A percentile compares a stretch with the other conserved stretches of the same genome.
Evolutionary conservation across 2,797 vertebrate species (phyloP).

Genomic region (Hybognathus amarus): DNA sequence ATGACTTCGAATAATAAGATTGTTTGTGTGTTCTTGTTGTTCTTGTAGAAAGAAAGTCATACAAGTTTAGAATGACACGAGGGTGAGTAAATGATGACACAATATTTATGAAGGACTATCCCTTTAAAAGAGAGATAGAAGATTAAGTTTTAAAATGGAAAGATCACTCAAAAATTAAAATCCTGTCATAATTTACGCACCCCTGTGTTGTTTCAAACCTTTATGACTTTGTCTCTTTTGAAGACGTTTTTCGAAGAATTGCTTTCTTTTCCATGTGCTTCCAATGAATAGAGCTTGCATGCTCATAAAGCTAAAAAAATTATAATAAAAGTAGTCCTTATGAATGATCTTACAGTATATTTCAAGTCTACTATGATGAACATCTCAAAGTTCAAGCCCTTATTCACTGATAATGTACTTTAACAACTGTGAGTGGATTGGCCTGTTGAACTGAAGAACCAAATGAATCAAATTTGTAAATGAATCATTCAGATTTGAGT

Average conservation of each 20-base stretch:
- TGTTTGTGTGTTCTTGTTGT: slow-evolving; percentile 6
- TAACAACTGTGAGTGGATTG: neutral
- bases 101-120: neutral
- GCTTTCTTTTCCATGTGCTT: neutral
- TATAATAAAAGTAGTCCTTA: too few relatives aligned
- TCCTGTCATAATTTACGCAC: neutral
- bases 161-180: neutral
- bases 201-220: neutral
- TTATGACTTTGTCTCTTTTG: neutral
- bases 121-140: neutral
- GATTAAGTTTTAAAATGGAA: neutral
- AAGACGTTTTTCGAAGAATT: neutral
- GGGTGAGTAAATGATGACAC: neutral
- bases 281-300: neutral
- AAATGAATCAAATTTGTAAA: neutral
- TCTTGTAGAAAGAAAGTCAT: neutral
- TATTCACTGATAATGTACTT: neutral
- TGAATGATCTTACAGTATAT: too few relatives aligned
- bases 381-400: neutral
- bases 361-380: neutral
- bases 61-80: neutral
- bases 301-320: neutral
- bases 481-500: neutral
- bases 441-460: neutral
- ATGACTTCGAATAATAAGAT: slow-evolving; percentile 39